Evolutionary conservation across 2,888 invertebrate species (phyloP), one percentile per base, ranked within the genome.

Genomic region (Lepidochrysops patricia): DNA sequence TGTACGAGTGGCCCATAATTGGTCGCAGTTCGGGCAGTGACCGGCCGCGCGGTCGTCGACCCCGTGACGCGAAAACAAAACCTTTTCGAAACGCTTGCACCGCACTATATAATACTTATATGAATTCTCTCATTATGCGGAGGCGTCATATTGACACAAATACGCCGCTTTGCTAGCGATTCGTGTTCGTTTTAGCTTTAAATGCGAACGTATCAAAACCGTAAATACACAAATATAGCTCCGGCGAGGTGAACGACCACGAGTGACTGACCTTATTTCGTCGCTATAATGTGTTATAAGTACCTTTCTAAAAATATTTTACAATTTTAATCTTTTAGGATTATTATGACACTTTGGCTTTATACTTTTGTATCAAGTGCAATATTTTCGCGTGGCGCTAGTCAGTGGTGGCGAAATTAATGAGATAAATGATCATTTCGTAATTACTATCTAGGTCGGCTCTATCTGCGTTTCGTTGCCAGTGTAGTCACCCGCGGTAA

Each of bases 1-100:
- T 85, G 86, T 86, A 80, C 88, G 87, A 89, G 87, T 89, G 88
- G 87, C 88, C 87, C 89, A 88, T 89, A 88, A 89, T 89, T 89
- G 88, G 88, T 84, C 83, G 82, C 82, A 82, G 83, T 82, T 76
- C 84, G 87, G 86, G 82, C 89, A 88, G 75, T 86, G 87, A 89
- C 89, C 89, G 89, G 73, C 82, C 82, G 79, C 68, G 73, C 82
- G 86, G 86, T 81, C 87, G 74, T 72, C 76, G 87, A 86, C 84
- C 85, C 70, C 72, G 71, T 74, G 71, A 76, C 80, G 81, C 84
- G 85, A 88, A 89, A 89, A 84, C 84, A 86, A 85, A 85, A 87
- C 84, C 87, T 83, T 71, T 76, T 73, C 72, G 72, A 60, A 64
- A 62, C 71, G 68, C 68, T 70, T 70, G 71, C 66, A 70, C 67